Conservation (phyloP, 2,113 vertebrate genomes). For the Catharus bicknelli region DNA sequence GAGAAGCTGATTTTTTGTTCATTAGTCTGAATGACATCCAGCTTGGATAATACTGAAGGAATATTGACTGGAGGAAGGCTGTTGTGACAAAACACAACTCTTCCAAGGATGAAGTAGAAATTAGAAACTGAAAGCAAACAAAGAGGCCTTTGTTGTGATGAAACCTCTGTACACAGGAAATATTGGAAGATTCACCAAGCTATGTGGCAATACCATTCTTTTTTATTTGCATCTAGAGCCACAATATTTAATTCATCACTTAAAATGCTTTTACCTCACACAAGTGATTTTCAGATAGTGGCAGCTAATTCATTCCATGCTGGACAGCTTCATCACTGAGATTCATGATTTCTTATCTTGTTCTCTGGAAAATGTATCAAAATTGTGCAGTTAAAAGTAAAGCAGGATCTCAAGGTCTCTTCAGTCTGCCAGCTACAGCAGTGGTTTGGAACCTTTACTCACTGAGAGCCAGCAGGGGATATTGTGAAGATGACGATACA, state of each 20-base stretch:
- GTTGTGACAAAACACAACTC: background rate
- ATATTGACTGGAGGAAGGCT: background rate
- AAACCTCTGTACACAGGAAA: background rate
- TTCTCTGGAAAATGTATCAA: background rate
- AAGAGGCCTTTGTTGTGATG: background rate
- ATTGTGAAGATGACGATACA: background rate
- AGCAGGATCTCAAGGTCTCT: background rate
- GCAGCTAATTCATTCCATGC: background rate
- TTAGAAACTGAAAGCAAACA: constrained; percentile 8
- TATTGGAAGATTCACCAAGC: background rate
- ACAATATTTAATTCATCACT: background rate
- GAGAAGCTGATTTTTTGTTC: constrained; percentile 12
- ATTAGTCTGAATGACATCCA: background rate
- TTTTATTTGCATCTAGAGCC: background rate
- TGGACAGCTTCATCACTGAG: background rate
- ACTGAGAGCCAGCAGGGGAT: background rate
- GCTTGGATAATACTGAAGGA: background rate
- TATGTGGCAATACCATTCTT: background rate
- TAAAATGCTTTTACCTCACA: constrained; percentile 8
- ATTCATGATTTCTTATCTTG: background rate
- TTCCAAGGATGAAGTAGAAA: background rate
- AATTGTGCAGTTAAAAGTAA: background rate
- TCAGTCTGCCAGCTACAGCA: background rate
- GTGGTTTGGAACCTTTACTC: background rate
- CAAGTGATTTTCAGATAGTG: background rate